phyloP scores from a whole-genome alignment of 2,797 vertebrate species.

The Eulemur rubriventer region DNA sequence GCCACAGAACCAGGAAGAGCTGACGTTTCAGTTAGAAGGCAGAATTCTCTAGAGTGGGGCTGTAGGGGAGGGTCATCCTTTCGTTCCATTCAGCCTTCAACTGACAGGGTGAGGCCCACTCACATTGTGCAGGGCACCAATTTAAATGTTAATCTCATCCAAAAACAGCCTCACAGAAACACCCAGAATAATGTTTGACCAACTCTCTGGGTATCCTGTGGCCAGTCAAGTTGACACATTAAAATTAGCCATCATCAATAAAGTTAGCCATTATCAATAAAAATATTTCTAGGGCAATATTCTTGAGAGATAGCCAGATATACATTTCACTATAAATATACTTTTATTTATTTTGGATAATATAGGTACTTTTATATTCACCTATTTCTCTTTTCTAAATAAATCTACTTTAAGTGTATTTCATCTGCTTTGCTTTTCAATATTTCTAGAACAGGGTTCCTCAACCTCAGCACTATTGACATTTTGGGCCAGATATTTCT shows the following conservation, averaged over 20 bases:
- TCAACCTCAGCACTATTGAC: neutral
- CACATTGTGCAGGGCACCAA: neutral
- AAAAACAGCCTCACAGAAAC: neutral
- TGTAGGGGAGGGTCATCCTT: neutral
- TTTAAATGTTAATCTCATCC: neutral
- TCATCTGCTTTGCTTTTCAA: neutral
- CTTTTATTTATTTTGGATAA: neutral
- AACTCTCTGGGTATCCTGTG: neutral
- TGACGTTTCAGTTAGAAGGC: conserved; percentile 58
- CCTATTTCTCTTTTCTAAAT: neutral
- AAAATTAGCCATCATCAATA: neutral
- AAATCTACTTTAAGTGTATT: neutral
- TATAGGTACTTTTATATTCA: neutral
- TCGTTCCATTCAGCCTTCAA: neutral
- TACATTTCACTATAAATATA: neutral
- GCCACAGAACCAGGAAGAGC: neutral
- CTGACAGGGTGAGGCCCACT: neutral
- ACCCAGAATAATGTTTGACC: neutral
- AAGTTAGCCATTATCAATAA: neutral
- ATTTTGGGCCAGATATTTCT: neutral
- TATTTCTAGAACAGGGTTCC: neutral
- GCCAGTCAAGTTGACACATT: neutral
- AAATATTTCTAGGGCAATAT: neutral
- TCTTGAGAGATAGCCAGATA: neutral
- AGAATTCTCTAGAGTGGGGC: conserved; percentile 24